These are phyloP conservation scores for Tyto alba DNA, from an alignment of 2,113 vertebrate species.

Conservation along the genomic window DNA sequence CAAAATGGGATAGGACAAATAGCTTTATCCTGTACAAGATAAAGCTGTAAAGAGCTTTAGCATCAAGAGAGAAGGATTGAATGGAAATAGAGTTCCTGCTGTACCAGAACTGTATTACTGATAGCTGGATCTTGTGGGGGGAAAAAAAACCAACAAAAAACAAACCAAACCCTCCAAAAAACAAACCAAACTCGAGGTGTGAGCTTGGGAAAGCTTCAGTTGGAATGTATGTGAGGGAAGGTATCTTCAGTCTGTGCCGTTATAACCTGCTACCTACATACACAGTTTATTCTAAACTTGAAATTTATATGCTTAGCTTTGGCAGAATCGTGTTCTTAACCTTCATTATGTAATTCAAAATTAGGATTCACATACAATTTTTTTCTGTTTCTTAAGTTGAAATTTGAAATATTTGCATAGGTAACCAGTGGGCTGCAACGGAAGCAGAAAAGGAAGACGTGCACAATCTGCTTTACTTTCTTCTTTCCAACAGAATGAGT, in stretches of 20 bases:
- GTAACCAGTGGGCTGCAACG: not conserved
- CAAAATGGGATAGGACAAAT: not conserved
- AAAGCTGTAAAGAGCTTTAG: not conserved
- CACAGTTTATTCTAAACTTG: not conserved
- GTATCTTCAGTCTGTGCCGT: not conserved
- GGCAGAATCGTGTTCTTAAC: not conserved
- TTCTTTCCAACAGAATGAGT: slow-evolving; percentile 32
- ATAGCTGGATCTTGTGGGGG: not conserved
- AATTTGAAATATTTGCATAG: not conserved
- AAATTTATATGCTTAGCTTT: not conserved
- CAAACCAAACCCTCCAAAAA: not conserved
- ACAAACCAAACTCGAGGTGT: not conserved
- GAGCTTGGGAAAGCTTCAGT: not conserved
- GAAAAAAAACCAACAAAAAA: too few species aligned
- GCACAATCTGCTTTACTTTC: slow-evolving; percentile 18
- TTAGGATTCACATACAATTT: not conserved
- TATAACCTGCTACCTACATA: not conserved
- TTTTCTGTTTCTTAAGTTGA: not conserved
- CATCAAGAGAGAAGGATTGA: not conserved
- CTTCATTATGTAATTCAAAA: not conserved
- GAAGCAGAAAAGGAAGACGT: not conserved
- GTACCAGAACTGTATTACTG: not conserved
- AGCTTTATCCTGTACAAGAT: not conserved
- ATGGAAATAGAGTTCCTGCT: not conserved
- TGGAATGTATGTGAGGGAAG: not conserved